phyloP scores from a whole-genome alignment of 1,140 invertebrate species.

The Nymphalis io region DNA sequence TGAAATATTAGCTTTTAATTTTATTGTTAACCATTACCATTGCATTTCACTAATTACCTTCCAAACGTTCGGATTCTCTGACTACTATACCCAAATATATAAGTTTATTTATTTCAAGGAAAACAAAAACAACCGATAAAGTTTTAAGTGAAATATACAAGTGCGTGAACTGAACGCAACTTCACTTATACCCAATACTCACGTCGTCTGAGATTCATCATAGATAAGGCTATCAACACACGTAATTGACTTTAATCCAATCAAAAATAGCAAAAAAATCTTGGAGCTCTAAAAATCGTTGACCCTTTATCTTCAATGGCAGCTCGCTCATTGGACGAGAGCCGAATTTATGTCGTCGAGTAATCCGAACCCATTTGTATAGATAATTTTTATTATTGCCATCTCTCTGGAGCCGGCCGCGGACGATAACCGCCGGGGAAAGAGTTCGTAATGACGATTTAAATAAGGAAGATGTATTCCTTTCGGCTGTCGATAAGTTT shows the following conservation, averaged over 20 bases:
- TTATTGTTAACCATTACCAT: constrained; percentile 34
- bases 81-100: not conserved
- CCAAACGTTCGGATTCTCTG: not conserved
- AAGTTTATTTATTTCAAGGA: no score
- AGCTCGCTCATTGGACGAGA: constrained; percentile 72
- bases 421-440: constrained; percentile 70
- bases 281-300: constrained; percentile 69
- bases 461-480: constrained; percentile 79
- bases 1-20: constrained; percentile 47
- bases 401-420: constrained; percentile 71
- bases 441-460: constrained; percentile 81
- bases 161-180: not conserved
- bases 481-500: constrained; percentile 70
- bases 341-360: constrained; percentile 78
- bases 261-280: constrained; percentile 61
- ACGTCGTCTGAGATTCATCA: constrained; percentile 6
- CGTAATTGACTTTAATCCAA: constrained; percentile 41
- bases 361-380: constrained; percentile 79
- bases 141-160: not conserved
- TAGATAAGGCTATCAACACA: constrained; percentile 24
- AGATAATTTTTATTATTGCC: constrained; percentile 81
- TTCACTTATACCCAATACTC: not conserved
- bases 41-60: constrained; percentile 33
- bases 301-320: constrained; percentile 72
- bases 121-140: no score